A percentile compares a stretch with the other conserved stretches of the same genome.
These are phyloP conservation scores for Murina feae DNA, from an alignment of 2,113 vertebrate species.

Conservation along the genomic window DNA sequence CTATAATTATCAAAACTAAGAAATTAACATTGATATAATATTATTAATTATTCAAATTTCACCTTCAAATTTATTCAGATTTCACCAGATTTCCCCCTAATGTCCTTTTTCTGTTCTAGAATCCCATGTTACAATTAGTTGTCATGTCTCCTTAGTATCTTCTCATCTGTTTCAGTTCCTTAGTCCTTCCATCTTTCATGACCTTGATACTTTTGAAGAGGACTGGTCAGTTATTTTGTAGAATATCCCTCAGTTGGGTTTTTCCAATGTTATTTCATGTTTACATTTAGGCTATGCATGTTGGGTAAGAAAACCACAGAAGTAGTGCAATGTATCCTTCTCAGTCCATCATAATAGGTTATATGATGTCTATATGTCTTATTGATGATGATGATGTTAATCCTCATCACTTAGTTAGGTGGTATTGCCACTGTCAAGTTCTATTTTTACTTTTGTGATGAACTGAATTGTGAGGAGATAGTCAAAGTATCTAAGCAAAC, in stretches of 20 bases:
- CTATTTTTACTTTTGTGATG: background rate
- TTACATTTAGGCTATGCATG: background rate
- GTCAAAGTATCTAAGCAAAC: background rate
- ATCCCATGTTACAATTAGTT: background rate
- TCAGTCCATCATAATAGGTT: background rate
- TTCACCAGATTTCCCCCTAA: background rate
- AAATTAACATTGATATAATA: background rate
- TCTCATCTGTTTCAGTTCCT: background rate
- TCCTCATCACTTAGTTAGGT: background rate
- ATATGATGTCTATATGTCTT: background rate
- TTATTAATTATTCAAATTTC: background rate
- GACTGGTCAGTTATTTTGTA: background rate
- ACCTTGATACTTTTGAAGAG: background rate
- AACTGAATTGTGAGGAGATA: background rate
- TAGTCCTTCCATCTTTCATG: background rate
- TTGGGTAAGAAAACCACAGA: background rate
- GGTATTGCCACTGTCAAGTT: background rate
- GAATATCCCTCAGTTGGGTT: background rate
- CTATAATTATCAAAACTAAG: background rate
- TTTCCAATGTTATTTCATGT: background rate
- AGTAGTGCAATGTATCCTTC: background rate
- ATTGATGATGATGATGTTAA: background rate
- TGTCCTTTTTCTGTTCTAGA: background rate
- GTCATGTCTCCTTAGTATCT: background rate
- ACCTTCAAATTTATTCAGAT: background rate